A percentile compares a stretch with the other conserved stretches of the same genome.
Conservation (phyloP, 2,113 vertebrate species). For the Hypomesus transpacificus region DNA sequence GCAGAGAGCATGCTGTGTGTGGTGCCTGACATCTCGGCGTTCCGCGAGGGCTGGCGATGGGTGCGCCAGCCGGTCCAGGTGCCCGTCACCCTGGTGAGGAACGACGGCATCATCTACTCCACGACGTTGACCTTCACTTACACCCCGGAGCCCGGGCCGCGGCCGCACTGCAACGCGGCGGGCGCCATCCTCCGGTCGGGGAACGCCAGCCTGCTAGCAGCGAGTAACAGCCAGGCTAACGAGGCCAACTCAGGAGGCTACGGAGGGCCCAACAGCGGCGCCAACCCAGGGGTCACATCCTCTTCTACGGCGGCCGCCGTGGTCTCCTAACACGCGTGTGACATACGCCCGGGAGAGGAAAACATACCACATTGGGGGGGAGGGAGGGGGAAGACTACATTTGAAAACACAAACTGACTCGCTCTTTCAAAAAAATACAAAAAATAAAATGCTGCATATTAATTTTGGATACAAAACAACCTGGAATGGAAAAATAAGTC, state of each 20-base stretch:
- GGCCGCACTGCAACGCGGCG: constrained; percentile 95
- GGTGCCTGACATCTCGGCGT: constrained; percentile 97
- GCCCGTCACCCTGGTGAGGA: constrained; percentile 96
- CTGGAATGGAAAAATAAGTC: constrained; percentile 36
- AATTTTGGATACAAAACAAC: constrained; percentile 62
- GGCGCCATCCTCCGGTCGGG: constrained; percentile 93
- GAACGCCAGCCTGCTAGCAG: constrained; percentile 81
- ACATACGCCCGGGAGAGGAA: constrained; percentile 59
- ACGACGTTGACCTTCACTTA: constrained; percentile 99
- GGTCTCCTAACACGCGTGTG: constrained; percentile 89
- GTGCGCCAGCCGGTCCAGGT: constrained; percentile 98
- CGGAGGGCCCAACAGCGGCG: constrained; percentile 66
- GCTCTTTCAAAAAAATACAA: constrained; percentile 28
- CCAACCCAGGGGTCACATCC: constrained; percentile 84
- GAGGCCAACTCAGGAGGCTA: constrained; percentile 78
- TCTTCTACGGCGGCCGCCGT: constrained; percentile 90
- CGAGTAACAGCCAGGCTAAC: constrained; percentile 78
- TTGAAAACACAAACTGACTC: constrained; percentile 55
- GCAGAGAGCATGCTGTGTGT: constrained; percentile 98
- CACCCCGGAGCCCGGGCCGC: constrained; percentile 94
- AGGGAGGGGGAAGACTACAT: constrained; percentile 47
- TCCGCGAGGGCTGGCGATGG: constrained; percentile 99
- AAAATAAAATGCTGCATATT: constrained; percentile 74
- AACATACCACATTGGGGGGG: constrained; percentile 42
- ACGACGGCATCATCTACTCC: constrained; percentile 98